A percentile compares a stretch with the other conserved stretches of the same genome.
Conservation (phyloP, 2,888 invertebrate genomes). For the Electrophaes corylata region DNA sequence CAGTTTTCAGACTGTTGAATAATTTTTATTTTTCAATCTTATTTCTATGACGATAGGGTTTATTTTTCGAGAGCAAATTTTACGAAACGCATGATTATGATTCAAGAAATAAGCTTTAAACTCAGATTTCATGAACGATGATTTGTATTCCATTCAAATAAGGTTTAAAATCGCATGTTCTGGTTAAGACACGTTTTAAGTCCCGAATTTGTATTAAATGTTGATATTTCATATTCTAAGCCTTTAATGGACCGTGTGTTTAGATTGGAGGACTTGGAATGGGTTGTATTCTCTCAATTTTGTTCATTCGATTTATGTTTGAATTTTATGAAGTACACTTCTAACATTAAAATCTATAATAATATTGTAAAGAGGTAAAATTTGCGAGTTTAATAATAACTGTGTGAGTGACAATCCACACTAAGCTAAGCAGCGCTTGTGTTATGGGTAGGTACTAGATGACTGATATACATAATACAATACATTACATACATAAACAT, state of each 20-base stretch:
- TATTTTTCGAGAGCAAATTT: background rate
- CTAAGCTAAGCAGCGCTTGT: too few relatives aligned
- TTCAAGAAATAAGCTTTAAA: background rate
- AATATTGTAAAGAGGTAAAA: too few relatives aligned
- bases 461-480: too few relatives aligned
- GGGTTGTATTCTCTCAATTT: constrained; percentile 30
- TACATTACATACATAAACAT: too few relatives aligned
- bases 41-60: background rate
- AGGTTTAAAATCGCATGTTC: constrained; percentile 5
- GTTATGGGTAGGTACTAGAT: too few relatives aligned
- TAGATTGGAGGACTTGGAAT: constrained; percentile 44
- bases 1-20: too few relatives aligned
- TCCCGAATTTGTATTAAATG: constrained; percentile 54
- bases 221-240: constrained; percentile 59
- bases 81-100: background rate
- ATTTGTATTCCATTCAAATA: background rate
- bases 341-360: too few relatives aligned
- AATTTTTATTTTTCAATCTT: background rate
- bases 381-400: too few relatives aligned
- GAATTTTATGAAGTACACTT: too few relatives aligned
- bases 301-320: background rate
- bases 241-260: constrained; percentile 56
- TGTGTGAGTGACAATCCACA: too few relatives aligned
- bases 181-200: constrained; percentile 15
- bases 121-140: background rate